Percentiles rank a stretch among this genome's conserved stretches.
These are phyloP conservation scores for Spodoptera litura DNA, from an alignment of 1,140 invertebrate species.

Conservation along the genomic window DNA sequence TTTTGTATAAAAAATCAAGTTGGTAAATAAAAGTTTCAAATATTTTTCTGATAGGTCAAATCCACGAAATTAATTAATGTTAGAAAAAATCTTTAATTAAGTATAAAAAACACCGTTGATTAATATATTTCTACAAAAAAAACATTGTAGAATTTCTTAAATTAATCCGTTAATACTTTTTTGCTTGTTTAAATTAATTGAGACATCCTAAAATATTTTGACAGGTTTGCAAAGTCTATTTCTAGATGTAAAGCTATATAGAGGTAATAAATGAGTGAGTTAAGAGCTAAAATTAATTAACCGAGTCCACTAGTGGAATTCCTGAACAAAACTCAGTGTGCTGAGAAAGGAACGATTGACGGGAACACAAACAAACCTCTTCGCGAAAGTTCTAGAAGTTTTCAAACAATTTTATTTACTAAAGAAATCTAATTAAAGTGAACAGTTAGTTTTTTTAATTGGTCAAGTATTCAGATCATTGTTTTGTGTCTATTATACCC, in stretches of 20 bases:
- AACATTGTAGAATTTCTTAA: not conserved
- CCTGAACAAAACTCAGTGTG: constrained; percentile 45
- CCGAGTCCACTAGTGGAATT: constrained; percentile 46
- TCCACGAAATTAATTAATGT: too few species aligned
- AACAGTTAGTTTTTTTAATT: constrained; percentile 33
- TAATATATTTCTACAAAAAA: too few species aligned
- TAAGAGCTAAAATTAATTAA: constrained; percentile 48
- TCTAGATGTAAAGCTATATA: not conserved
- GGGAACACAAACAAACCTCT: constrained; percentile 55
- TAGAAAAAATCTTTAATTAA: too few species aligned
- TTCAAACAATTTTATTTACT: constrained; percentile 54
- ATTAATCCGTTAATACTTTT: not conserved
- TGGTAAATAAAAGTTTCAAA: too few species aligned
- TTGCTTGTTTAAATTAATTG: not conserved
- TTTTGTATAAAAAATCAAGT: too few species aligned
- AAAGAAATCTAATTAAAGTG: constrained; percentile 58
- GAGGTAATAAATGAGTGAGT: constrained; percentile 16
- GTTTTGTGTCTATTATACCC: not conserved
- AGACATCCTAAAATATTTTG: not conserved
- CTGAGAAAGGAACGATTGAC: constrained; percentile 37
- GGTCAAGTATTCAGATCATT: not conserved
- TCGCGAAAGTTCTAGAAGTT: constrained; percentile 52
- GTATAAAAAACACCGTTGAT: too few species aligned
- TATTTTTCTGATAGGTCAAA: too few species aligned
- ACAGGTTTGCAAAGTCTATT: not conserved